These are phyloP conservation scores for Papilio demoleus DNA, from an alignment of 2,888 invertebrate species.

Conservation along the genomic window DNA sequence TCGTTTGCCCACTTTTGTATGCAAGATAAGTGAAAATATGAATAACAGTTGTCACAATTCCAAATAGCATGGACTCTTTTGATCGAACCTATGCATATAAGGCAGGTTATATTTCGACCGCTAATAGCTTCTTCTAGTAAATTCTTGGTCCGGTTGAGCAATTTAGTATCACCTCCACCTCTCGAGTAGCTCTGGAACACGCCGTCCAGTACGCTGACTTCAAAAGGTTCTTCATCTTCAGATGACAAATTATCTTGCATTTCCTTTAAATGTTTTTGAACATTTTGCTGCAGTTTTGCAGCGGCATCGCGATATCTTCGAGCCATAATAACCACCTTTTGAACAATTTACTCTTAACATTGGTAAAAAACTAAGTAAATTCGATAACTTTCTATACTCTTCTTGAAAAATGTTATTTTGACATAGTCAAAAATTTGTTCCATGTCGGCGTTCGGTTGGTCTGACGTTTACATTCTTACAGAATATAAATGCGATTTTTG, in stretches of 20 bases:
- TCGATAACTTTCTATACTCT: background rate
- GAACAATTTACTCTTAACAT: conserved; percentile 4
- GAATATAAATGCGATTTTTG: background rate
- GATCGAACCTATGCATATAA: conserved; percentile 95
- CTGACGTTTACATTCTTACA: conserved; percentile 24
- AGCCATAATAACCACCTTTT: conserved; percentile 58
- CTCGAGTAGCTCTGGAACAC: conserved; percentile 72
- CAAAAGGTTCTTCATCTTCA: conserved; percentile 76
- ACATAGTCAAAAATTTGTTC: conserved; percentile 21
- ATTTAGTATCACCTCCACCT: conserved; percentile 70
- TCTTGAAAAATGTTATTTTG: conserved; percentile 16
- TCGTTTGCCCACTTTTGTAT: conserved; percentile 97
- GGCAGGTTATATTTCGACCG: conserved; percentile 91
- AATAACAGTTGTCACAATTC: conserved; percentile 93
- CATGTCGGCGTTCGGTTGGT: conserved; percentile 30
- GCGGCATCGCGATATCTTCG: conserved; percentile 74
- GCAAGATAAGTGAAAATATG: conserved; percentile 93
- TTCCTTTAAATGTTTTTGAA: conserved; percentile 73
- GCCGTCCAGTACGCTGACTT: conserved; percentile 68
- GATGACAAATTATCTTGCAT: conserved; percentile 76
- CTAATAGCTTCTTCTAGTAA: conserved; percentile 91
- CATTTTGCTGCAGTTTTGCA: conserved; percentile 74
- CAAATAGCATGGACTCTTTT: conserved; percentile 93
- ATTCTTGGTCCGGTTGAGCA: conserved; percentile 84
- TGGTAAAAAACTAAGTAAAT: background rate